Conservation (phyloP, 1,140 invertebrate genomes). For the Potamilus streckersoni region DNA sequence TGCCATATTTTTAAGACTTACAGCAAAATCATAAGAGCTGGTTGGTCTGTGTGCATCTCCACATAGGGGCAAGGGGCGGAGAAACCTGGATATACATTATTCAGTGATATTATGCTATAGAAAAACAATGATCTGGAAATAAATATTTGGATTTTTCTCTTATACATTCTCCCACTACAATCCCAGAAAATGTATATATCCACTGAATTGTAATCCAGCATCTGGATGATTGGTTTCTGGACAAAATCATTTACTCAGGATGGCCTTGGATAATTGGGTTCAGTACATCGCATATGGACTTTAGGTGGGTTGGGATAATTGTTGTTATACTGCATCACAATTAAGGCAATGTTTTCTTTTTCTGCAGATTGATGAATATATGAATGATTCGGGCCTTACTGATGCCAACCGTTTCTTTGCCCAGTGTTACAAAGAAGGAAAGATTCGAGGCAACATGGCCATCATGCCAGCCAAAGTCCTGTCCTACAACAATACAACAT, state of each 20-base stretch:
- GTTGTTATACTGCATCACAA: too few relatives aligned
- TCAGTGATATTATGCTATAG: too few relatives aligned
- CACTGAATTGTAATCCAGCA: neutral
- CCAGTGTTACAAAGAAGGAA: conserved; percentile 43
- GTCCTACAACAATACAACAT: conserved; percentile 40
- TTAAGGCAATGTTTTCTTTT: conserved; percentile 25
- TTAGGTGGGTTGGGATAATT: too few relatives aligned
- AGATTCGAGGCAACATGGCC: conserved; percentile 20
- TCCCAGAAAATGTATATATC: neutral
- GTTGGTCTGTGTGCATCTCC: too few relatives aligned
- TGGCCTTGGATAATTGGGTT: conserved; percentile 67
- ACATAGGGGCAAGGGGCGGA: too few relatives aligned
- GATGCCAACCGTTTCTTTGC: conserved; percentile 76
- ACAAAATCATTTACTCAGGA: neutral
- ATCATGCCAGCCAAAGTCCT: conserved; percentile 37
- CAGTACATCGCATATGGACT: neutral
- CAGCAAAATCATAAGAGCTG: too few relatives aligned
- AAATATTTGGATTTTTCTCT: too few relatives aligned
- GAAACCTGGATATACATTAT: too few relatives aligned
- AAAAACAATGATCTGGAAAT: too few relatives aligned
- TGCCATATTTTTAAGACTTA: too few relatives aligned
- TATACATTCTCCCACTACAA: neutral
- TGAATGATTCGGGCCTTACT: conserved; percentile 79
- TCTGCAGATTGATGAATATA: conserved; percentile 77
- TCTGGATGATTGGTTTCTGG: neutral